Evolutionary conservation across 2,888 invertebrate species (phyloP).

Genomic region (Psylliodes chrysocephalus): DNA sequence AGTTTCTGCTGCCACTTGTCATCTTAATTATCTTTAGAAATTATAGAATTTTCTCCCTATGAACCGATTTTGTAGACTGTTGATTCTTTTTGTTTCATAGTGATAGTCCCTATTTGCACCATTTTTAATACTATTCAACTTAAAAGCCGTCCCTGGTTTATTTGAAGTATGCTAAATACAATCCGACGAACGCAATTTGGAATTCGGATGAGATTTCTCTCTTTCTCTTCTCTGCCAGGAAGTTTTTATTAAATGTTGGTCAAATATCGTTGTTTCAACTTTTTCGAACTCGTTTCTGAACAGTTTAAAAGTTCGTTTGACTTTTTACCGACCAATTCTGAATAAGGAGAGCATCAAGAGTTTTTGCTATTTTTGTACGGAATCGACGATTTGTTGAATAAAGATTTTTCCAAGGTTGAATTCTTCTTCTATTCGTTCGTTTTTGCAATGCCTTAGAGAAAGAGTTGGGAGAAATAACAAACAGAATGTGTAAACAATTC

Average conservation of each 20-base stretch:
- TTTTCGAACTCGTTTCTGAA: slow-evolving; percentile 26
- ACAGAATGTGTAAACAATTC: no score
- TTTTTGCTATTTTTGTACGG: slow-evolving; percentile 1
- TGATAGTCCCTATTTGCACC: no score
- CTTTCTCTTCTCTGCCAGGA: slow-evolving; percentile 11
- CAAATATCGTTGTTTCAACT: slow-evolving; percentile 24
- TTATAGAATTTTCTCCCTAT: no score
- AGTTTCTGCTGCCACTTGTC: no score
- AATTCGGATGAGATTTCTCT: slow-evolving; percentile 23
- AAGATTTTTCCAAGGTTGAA: not conserved
- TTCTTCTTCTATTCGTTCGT: not conserved
- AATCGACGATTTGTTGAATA: slow-evolving; percentile 14
- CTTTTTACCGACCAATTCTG: slow-evolving; percentile 18
- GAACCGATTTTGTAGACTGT: no score
- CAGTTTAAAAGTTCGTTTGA: slow-evolving; percentile 14
- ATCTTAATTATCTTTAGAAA: no score
- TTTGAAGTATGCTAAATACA: slow-evolving; percentile 26
- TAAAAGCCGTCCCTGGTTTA: slow-evolving; percentile 14
- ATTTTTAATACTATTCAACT: no score
- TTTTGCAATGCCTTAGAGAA: no score
- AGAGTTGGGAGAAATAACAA: no score
- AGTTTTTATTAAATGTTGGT: slow-evolving; percentile 28
- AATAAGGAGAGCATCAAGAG: slow-evolving; percentile 8
- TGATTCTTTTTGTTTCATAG: no score
- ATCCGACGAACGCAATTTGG: slow-evolving; percentile 24